Evolutionary conservation across 2,113 vertebrate species (phyloP), one percentile per base, ranked within the genome.

Genomic region (Microcebus griseorufus): DNA sequence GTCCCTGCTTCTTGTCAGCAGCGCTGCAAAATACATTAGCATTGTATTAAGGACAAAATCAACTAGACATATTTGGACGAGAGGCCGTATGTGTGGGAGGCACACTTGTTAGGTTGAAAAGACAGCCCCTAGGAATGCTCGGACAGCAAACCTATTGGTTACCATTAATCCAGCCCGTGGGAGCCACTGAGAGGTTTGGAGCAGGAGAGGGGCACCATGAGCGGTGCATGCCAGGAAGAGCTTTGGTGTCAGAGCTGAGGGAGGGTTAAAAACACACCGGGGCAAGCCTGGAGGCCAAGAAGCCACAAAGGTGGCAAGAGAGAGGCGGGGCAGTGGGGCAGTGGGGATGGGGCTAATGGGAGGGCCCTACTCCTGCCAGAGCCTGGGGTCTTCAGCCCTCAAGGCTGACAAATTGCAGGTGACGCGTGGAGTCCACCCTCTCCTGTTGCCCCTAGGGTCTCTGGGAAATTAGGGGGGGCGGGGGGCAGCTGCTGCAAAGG

Each of bases 31-130:
- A 55, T 34, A 22, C 92, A 67, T 79, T 60, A 25, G 39, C 23
- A 16, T 58, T 94, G 90, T 64, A 94, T 81, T 88, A 79, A 67
- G 62, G 20, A 92, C 42, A 84, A 83, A 83, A 62, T 79, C 73
- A 89, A 88, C 23, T 34, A 51, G 29, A 67, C 20, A 1, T 20
- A 32, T 78, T 67, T 89, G 83, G 53, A 93, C 37, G 70, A 88
- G 37, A 60, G 75, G 42, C 51, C 60, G 2, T 53, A 12, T 39
- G 53, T 72, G 39, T 32, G 32, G 11, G 42, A 48, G 32, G 78
- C 37, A 23, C 48, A 20, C 32, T 55, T 84, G 9, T 32, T 39
- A 51, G 45, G 27, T 37, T 88, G 72, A 65, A 90, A 87, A 90
- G 42, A 65, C n/a, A 58, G 73, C 9, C 18, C 75, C 81, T 45